Evolutionary conservation across 1,140 invertebrate genomes (phyloP), one percentile per base, ranked within the genome.

Genomic region (Neotoxoptera formosana): DNA sequence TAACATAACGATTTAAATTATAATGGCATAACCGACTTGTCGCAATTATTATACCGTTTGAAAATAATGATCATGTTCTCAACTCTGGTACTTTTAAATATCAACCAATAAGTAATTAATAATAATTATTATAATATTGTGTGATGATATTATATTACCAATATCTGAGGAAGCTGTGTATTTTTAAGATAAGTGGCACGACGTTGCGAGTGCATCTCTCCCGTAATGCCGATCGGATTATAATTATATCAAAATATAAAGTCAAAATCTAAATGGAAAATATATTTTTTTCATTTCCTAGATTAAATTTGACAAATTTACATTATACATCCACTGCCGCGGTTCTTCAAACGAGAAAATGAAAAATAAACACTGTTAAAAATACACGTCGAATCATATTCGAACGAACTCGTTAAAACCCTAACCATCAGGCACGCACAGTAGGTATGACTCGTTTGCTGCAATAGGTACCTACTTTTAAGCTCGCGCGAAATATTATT

Each of bases 361-460:
- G 20, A 34, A 48, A 48, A 53, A 51, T 88, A 88, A 88, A 88
- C n/a, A 51, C 17, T 8, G 30, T 51, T n/a, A 88, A 88, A 51
- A 51, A 51, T 51, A 51, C 11, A 76, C 41, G 4, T 41, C 41
- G 30, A 88, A 88, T 48, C 17, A 36, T 41, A 41, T 76, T 76
- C 23, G 53, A 88, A 88, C 7, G 86, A 88, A 88, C 86, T 88
- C 20, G 48, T 88, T 53, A 34, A 88, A 51, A 88, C 36, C 47
- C 34, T 51, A 88, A 53, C 47, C 3, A 34, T 9, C 17, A 51
- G 30, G 34, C 30, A 88, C 41, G 4, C n/a, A n/a, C n/a, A n/a
- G n/a, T n/a, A n/a, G n/a, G 53, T 88, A 88, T 23, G 45, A 34
- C n/a, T 20, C 21, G 11, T 88, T 88, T 53, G 48, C 20, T 30